Evolutionary conservation across 2,888 invertebrate genomes (phyloP), one percentile per base, ranked within the genome.

Genomic region (Synergus umbraculus): DNA sequence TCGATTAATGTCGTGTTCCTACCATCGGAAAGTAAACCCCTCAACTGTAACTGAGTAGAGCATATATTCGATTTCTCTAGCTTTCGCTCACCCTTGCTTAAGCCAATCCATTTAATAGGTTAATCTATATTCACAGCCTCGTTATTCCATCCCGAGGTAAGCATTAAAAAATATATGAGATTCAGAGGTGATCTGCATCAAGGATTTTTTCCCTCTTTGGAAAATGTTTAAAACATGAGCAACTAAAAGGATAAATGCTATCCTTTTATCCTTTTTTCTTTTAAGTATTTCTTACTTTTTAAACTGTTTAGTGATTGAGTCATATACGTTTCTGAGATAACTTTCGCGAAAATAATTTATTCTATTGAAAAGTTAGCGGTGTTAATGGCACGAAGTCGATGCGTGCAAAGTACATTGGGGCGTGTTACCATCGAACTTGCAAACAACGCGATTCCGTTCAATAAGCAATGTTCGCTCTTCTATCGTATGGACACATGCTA

Each of bases 21-120:
- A 10, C 67, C 44, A 67, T 67, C 44, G 18, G 12, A 44, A 18
- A 44, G 22, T 18, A 44, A n/a, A 66, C 18, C 66, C 66, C 66
- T 15, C 66, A 41, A 66, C 66, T 41, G 43, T n/a, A 67, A 18
- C 18, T 67, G 44, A 67, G 12, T 10, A 67, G 44, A 43, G 44
- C 43, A 44, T 44, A 67, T n/a, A 44, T 44, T 67, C n/a, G 44
- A 44, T 67, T 67, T 67, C 67, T 67, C 67, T 44, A 44, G 44
- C 67, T 67, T 44, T 44, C 67, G 66, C 66, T 66, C 66, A 66
- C 66, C 66, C 66, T 12, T 43, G 29, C 18, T 66, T 43, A 44
- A 66, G n/a, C 43, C 66, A n/a, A 66, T 66, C 41, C 8, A 66
- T 44, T 44, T 66, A 43, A 43, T 43, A n/a, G 15, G 18, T 12